Evolutionary conservation across 2,113 vertebrate genomes (phyloP), one percentile per base, ranked within the genome.

Genomic region (Clarias magur): DNA sequence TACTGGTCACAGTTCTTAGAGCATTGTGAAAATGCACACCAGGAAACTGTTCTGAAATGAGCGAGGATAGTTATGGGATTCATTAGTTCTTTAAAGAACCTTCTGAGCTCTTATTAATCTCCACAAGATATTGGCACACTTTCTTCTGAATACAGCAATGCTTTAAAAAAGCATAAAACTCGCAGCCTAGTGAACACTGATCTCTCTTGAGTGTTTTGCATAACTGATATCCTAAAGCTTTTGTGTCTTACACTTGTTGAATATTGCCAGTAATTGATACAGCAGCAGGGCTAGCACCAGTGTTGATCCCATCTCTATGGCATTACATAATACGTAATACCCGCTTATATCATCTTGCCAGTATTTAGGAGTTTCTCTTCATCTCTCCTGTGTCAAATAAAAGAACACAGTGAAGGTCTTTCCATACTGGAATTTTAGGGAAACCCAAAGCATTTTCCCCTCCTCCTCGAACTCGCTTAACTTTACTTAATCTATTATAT

Each of bases 221-320:
- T 11, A 67, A 5, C 13, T 25, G 27, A 27, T 6, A 16, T 59
- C 54, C 57, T 78, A 21, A 62, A 54, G 73, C 57, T 78, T 60
- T 42, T 60, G 3, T 76, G 83, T 76, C 38, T 76, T 63, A 79
- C 72, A 85, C 53, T 48, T 48, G 38, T 13, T 72, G 53, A 72
- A 72, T 70, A n/a, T 42, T 63, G 84, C 84, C 84, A 85, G 73
- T 79, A 85, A 85, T 78, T 10, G 60, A 63, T 85, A 21, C 21
- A 85, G 57, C 84, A 85, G 73, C 17, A 65, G 60, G 30, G n/a
- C 10, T 79, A 54, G 53, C 75, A 27, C 38, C 42, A 54, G 15
- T 65, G 73, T 65, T 4, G 72, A 79, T 78, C 42, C 42, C 27
- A 8, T 85, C 59, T 85, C 73, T 27, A 21, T 23, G 72, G 84